These are phyloP conservation scores for Psophia crepitans DNA, from an alignment of 2,113 vertebrate genomes.

Conservation along the genomic window DNA sequence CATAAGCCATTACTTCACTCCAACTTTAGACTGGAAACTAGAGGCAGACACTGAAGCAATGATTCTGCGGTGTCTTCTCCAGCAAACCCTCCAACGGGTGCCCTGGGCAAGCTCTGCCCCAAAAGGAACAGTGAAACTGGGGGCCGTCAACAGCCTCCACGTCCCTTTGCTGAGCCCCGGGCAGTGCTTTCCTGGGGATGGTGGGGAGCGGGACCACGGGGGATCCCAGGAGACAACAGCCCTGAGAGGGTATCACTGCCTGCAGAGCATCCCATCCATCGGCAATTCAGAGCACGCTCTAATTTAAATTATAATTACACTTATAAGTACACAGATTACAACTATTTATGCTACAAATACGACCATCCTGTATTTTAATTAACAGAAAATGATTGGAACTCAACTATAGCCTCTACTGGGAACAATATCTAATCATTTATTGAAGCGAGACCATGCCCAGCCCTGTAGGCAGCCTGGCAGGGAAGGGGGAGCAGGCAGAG, in stretches of 20 bases:
- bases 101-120: not conserved
- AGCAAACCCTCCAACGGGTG: not conserved
- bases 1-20: slow-evolving; percentile 38
- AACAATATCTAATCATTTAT: slow-evolving; percentile 42
- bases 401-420: slow-evolving; percentile 33
- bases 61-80: not conserved
- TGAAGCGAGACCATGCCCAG: not conserved
- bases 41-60: not conserved
- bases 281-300: not conserved
- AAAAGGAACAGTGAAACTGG: fast-evolving
- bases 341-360: slow-evolving; percentile 59
- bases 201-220: fast-evolving
- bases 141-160: not conserved
- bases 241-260: slow-evolving; percentile 3
- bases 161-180: not conserved
- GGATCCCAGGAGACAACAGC: not conserved
- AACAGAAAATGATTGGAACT: slow-evolving; percentile 56
- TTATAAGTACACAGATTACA: slow-evolving; percentile 54
- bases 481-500: not conserved
- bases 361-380: slow-evolving; percentile 58
- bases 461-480: not conserved
- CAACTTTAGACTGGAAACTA: not conserved
- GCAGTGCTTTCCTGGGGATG: not conserved
- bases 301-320: slow-evolving; percentile 62
- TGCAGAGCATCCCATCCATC: not conserved